Percentiles rank a stretch among this genome's conserved stretches.
phyloP scores from a whole-genome alignment of 2,113 vertebrate genomes.

The Galeopterus variegatus region DNA sequence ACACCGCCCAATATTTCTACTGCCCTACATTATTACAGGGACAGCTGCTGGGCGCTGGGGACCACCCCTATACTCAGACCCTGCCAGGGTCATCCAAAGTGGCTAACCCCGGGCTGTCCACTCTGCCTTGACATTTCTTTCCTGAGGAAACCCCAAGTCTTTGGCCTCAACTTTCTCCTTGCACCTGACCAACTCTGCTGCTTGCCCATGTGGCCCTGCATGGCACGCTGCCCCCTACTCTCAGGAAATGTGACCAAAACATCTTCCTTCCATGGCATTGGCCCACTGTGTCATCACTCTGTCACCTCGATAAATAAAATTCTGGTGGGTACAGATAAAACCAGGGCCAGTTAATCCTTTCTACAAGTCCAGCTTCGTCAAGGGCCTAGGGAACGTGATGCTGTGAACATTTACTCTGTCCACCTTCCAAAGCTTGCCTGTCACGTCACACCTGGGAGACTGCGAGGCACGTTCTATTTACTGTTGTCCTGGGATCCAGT shows the following conservation, averaged over 20 bases:
- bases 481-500: neutral
- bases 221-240: fast-evolving
- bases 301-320: neutral
- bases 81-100: neutral
- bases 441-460: fast-evolving
- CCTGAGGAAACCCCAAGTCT: fast-evolving
- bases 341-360: fast-evolving
- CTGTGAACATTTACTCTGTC: neutral
- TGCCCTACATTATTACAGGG: neutral
- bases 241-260: neutral
- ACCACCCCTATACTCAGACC: neutral
- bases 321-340: too few species aligned
- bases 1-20: neutral
- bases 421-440: neutral
- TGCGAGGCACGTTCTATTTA: fast-evolving
- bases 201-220: fast-evolving
- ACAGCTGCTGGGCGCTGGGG: fast-evolving
- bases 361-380: fast-evolving
- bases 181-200: neutral
- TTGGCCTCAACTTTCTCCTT: neutral
- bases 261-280: neutral
- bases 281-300: neutral
- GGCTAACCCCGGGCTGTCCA: too few species aligned
- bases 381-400: fast-evolving
- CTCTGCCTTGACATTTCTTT: neutral